A percentile compares a stretch with the other conserved stretches of the same genome.
Conservation (phyloP, 2,888 invertebrate species). For the Stenodera caucasica region DNA sequence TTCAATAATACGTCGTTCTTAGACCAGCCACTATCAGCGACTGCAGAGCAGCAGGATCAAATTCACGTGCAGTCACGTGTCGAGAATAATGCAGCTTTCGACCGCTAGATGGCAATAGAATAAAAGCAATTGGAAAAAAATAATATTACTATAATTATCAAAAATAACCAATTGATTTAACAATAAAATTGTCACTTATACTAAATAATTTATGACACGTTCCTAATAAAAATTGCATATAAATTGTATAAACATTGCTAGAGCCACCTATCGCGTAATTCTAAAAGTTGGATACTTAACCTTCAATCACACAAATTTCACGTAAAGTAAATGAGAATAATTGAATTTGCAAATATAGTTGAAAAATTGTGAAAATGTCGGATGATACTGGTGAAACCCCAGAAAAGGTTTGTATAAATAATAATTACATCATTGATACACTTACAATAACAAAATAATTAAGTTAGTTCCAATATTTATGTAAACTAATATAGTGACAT, state of each 20-base stretch:
- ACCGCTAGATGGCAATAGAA: constrained; percentile 26
- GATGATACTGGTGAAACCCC: constrained; percentile 7
- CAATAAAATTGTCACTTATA: neutral
- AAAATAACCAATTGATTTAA: neutral
- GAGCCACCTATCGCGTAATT: constrained; percentile 10
- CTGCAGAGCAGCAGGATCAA: constrained; percentile 41
- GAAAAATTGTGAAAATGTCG: constrained; percentile 3
- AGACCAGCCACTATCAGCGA: constrained; percentile 43
- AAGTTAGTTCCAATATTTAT: too few species aligned
- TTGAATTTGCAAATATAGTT: neutral
- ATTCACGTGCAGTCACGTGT: constrained; percentile 57
- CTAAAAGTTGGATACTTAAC: neutral
- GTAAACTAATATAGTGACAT: neutral
- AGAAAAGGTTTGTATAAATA: constrained; percentile 12
- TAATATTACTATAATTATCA: neutral
- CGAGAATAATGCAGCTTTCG: constrained; percentile 11
- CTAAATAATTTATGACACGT: constrained; percentile 2
- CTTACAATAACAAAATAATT: neutral
- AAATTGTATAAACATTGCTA: neutral
- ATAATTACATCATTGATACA: neutral
- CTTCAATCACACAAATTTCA: neutral
- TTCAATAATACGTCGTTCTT: constrained; percentile 42
- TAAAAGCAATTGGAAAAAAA: neutral
- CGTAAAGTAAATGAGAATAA: neutral
- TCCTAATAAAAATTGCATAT: too few species aligned